Percentiles rank a stretch among this genome's conserved stretches.
phyloP scores from a whole-genome alignment of 1,140 invertebrate genomes.

The Coelopa frigida region DNA sequence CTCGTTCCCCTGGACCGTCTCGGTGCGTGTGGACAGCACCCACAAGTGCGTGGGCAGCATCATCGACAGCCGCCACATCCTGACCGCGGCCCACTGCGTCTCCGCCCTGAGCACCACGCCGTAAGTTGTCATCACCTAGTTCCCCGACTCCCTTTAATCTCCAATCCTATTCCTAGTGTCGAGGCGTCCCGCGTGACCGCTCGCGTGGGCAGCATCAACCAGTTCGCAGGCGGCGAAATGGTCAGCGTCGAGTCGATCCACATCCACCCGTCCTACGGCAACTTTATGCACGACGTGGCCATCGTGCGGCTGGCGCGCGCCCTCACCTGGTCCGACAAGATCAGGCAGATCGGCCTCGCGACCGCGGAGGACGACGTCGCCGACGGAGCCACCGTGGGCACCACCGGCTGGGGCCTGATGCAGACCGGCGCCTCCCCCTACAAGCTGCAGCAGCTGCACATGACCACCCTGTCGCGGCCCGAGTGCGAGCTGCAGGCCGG shows the following conservation, averaged over 20 bases:
- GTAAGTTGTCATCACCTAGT: conserved; percentile 19
- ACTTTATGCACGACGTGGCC: conserved; percentile 47
- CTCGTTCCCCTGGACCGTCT: conserved; percentile 26
- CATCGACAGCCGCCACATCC: conserved; percentile 14
- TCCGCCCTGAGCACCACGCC: conserved; percentile 20
- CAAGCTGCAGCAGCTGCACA: conserved; percentile 27
- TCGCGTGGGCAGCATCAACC: conserved; percentile 37
- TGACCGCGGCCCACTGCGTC: conserved; percentile 32
- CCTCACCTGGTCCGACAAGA: conserved; percentile 29
- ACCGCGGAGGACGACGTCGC: conserved; percentile 14
- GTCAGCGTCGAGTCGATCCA: conserved; percentile 15
- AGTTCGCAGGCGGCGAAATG: conserved; percentile 31
- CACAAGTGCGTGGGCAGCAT: conserved; percentile 22
- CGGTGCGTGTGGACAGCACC: conserved; percentile 26
- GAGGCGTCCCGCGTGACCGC: conserved; percentile 9
- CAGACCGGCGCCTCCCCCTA: conserved; percentile 20
- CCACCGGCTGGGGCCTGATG: conserved; percentile 32
- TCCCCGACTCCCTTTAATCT: neutral
- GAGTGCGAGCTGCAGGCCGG: conserved; percentile 28
- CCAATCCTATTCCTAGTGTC: conserved; percentile 15
- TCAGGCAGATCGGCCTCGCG: conserved; percentile 34
- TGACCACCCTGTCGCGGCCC: conserved; percentile 19
- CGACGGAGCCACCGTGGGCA: conserved; percentile 25
- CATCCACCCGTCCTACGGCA: conserved; percentile 44
- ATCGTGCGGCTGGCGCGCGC: conserved; percentile 39